These are phyloP conservation scores for Oxyruncus cristatus DNA, from an alignment of 2,113 vertebrate species.

Conservation along the genomic window DNA sequence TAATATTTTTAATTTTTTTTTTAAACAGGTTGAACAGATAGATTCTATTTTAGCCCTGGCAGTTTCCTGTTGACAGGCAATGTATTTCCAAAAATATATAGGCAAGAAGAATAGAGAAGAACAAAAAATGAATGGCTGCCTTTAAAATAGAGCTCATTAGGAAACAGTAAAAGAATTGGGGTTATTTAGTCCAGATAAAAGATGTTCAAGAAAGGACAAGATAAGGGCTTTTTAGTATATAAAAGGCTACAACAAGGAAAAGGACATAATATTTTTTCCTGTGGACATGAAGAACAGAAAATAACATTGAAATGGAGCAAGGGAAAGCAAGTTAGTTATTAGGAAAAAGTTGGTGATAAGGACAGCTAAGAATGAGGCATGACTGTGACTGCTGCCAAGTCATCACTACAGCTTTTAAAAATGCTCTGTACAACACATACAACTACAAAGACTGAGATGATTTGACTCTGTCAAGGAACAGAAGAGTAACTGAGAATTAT, in stretches of 20 bases:
- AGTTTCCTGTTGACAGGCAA: not conserved
- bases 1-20: not conserved
- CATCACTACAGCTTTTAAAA: not conserved
- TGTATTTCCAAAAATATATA: not conserved
- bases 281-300: not conserved
- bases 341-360: not conserved
- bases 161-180: not conserved
- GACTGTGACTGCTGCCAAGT: not conserved
- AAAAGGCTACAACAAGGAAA: not conserved
- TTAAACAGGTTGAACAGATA: not conserved
- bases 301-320: not conserved
- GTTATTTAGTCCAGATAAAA: slow-evolving; percentile 5
- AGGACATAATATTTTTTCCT: not conserved
- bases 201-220: not conserved
- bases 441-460: not conserved
- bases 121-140: not conserved
- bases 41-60: not conserved
- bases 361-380: not conserved
- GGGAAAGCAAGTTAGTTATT: not conserved
- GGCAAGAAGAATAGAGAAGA: not conserved
- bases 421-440: not conserved
- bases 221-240: not conserved
- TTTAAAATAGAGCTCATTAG: slow-evolving; percentile 1
- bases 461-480: not conserved
- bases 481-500: not conserved